Conservation (phyloP, 2,888 invertebrate species). For the Eremobia ochroleuca region DNA sequence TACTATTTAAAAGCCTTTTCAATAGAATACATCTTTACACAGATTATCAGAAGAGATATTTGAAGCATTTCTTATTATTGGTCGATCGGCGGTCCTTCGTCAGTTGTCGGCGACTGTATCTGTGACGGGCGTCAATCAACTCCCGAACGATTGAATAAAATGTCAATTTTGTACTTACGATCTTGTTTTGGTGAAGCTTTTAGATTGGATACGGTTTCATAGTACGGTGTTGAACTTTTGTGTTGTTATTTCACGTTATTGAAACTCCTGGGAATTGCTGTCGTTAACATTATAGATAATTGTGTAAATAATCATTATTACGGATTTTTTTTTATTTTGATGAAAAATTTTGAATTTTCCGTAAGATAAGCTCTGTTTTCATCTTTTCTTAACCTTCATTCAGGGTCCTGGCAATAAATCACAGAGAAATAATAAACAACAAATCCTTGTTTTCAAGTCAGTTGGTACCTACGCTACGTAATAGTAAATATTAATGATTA, state of each 20-base stretch:
- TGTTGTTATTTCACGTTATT: not conserved
- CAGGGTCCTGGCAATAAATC: not conserved
- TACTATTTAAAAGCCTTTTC: not conserved
- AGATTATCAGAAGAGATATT: conserved; percentile 37
- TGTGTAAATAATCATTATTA: not conserved
- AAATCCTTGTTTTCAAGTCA: not conserved
- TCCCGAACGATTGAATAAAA: conserved; percentile 81
- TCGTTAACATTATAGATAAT: not conserved
- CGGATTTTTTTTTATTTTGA: not conserved
- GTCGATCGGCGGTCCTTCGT: conserved; percentile 84
- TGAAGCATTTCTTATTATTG: conserved; percentile 63
- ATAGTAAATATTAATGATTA: not conserved
- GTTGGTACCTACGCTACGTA: too few relatives aligned
- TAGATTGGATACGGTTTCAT: conserved; percentile 40
- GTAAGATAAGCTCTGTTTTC: not conserved
- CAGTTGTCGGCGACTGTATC: conserved; percentile 85
- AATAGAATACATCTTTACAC: conserved; percentile 1
- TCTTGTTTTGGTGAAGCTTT: conserved; percentile 66
- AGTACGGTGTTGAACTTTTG: conserved; percentile 6
- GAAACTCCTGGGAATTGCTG: not conserved
- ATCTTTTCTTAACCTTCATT: not conserved
- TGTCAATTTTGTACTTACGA: conserved; percentile 78
- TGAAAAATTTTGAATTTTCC: not conserved
- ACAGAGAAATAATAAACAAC: not conserved
- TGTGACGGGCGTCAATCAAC: conserved; percentile 83